These are phyloP conservation scores for Cataglyphis altisquamis DNA, from an alignment of 2,888 invertebrate genomes.

Conservation along the genomic window DNA sequence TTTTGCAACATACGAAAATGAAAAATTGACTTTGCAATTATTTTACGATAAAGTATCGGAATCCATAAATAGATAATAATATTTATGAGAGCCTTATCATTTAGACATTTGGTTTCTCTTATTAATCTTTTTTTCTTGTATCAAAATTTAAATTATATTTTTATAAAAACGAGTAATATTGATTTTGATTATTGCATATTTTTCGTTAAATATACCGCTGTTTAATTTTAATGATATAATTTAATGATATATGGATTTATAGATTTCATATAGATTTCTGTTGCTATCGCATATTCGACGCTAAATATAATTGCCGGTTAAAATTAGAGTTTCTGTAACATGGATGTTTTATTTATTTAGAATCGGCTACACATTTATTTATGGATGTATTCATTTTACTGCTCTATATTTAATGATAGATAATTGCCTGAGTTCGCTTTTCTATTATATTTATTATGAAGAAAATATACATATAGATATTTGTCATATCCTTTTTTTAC, in stretches of 20 bases:
- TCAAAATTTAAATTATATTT: background rate
- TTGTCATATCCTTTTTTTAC: background rate
- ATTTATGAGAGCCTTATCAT: background rate
- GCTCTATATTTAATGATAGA: background rate
- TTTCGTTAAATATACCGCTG: background rate
- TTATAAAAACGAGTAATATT: conserved; percentile 7
- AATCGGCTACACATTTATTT: background rate
- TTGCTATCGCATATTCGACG: background rate
- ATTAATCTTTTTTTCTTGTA: background rate
- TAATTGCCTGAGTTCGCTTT: background rate
- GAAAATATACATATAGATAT: background rate
- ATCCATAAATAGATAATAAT: background rate
- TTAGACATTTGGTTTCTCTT: background rate
- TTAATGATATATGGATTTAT: background rate
- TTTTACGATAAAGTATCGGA: background rate
- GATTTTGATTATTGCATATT: background rate
- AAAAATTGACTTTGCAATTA: conserved; percentile 10
- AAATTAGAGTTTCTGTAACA: background rate
- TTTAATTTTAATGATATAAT: background rate
- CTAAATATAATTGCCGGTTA: background rate
- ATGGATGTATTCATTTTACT: background rate
- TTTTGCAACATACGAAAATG: conserved; percentile 14
- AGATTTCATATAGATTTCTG: background rate
- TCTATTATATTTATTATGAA: background rate
- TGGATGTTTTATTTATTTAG: background rate